Conservation (phyloP, 2,888 invertebrate species). For the Elysia crispata region DNA sequence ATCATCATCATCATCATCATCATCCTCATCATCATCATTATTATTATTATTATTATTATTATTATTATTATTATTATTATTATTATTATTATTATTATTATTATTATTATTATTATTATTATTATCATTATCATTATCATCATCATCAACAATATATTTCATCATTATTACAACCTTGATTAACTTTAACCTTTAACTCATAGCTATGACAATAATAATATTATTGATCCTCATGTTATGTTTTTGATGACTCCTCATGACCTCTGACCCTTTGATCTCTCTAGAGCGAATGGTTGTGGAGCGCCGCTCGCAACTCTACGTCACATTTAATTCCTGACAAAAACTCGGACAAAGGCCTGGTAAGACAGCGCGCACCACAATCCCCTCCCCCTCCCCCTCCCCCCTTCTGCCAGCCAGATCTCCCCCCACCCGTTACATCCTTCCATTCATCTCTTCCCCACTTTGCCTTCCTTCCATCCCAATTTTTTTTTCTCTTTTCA, state of each 20-base stretch:
- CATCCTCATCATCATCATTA: no score
- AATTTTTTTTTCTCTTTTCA: no score
- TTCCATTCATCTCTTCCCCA: no score
- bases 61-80: not conserved
- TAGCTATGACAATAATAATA: no score
- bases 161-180: not conserved
- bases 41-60: not conserved
- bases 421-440: not conserved
- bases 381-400: conserved; percentile 2
- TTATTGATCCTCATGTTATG: no score
- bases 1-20: conserved; percentile 21
- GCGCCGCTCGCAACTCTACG: conserved; percentile 67
- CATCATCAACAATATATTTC: not conserved
- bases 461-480: conserved; percentile 15
- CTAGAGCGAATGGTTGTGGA: conserved; percentile 74
- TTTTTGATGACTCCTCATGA: no score
- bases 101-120: not conserved
- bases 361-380: conserved; percentile 61
- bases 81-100: not conserved
- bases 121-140: not conserved
- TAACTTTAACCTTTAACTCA: not conserved
- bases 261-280: conserved; percentile 55
- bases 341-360: conserved; percentile 73
- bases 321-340: conserved; percentile 73
- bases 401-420: not conserved